These are phyloP conservation scores for Toxotes chatareus DNA, from an alignment of 2,113 vertebrate genomes.

Conservation along the genomic window DNA sequence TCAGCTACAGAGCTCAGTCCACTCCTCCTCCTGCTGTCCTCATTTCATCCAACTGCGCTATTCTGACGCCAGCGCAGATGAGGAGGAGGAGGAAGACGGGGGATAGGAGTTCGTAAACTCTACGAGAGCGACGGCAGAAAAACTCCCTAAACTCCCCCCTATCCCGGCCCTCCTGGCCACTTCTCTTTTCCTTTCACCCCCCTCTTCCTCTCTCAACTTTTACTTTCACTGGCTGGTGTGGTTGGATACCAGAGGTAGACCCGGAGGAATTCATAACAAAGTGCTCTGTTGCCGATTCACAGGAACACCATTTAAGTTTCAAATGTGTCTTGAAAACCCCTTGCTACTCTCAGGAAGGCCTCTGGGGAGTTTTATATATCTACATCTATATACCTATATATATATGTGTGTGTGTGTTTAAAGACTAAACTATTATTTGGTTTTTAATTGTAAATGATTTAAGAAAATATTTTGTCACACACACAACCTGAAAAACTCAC, in stretches of 20 bases:
- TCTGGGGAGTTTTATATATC: not conserved
- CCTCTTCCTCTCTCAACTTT: conserved; percentile 53
- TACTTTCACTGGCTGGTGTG: conserved; percentile 63
- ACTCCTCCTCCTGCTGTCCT: conserved; percentile 53
- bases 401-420: not conserved
- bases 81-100: conserved; percentile 7
- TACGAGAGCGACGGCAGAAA: conserved; percentile 44
- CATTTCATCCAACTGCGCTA: conserved; percentile 49
- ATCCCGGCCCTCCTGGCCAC: conserved; percentile 10
- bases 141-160: conserved; percentile 66
- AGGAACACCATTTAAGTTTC: conserved; percentile 16
- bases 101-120: conserved; percentile 8
- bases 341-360: not conserved
- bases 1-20: conserved; percentile 54
- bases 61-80: conserved; percentile 68
- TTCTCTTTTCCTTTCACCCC: conserved; percentile 65
- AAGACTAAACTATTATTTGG: not conserved
- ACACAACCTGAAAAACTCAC: not conserved
- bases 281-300: conserved; percentile 3
- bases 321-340: conserved; percentile 20
- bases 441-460: not conserved
- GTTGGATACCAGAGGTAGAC: not conserved
- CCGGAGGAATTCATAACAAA: conserved; percentile 6
- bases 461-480: not conserved
- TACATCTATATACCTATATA: no score